Conservation (phyloP, 2,113 vertebrate genomes). For the Hymenochirus boettgeri region DNA sequence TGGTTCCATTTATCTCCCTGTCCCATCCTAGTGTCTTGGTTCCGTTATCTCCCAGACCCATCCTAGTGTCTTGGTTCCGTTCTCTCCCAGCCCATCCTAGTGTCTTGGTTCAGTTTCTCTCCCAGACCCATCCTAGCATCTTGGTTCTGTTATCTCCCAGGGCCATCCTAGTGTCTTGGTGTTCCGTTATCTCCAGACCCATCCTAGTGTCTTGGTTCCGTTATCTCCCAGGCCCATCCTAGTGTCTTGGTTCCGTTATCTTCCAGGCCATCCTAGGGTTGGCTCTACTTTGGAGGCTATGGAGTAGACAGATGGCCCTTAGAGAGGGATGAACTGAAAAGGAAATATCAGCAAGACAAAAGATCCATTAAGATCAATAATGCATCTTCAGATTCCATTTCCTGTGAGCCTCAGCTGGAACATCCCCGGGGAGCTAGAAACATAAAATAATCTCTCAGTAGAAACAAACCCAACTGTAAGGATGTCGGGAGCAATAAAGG, state of each 20-base stretch:
- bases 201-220: not conserved
- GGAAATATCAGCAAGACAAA: conserved; percentile 39
- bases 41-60: too few species aligned
- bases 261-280: not conserved
- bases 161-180: too few species aligned
- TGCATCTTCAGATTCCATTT: conserved; percentile 39
- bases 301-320: conserved; percentile 31
- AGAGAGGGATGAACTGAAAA: conserved; percentile 15
- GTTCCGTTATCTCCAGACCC: too few species aligned
- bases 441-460: conserved; percentile 29
- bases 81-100: not conserved
- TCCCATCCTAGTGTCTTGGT: too few species aligned
- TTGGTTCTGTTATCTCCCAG: not conserved
- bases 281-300: not conserved
- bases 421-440: conserved; percentile 9
- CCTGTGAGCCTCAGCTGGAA: conserved; percentile 37
- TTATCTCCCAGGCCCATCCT: not conserved
- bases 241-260: not conserved
- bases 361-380: conserved; percentile 42
- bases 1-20: too few species aligned
- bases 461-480: conserved; percentile 30
- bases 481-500: conserved; percentile 9
- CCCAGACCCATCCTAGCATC: conserved; percentile 1
- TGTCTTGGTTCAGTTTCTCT: not conserved
- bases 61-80: not conserved